A percentile compares a stretch with the other conserved stretches of the same genome.
Conservation (phyloP, 2,888 invertebrate species). For the Dasysyrphus tricinctus region DNA sequence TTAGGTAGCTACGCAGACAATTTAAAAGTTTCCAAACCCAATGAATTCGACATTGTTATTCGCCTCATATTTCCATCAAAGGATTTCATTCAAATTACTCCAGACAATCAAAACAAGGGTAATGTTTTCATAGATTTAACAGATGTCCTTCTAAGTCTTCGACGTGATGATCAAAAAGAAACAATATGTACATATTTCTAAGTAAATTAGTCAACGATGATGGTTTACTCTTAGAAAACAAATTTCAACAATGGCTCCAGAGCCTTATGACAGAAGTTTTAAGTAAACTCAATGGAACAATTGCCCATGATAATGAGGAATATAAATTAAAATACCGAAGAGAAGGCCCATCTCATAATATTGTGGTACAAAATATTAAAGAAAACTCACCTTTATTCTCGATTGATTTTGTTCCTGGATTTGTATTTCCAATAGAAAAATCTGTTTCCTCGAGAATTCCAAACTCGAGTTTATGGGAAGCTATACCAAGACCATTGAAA, state of each 20-base stretch:
- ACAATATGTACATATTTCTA: slow-evolving; percentile 17
- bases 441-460: neutral
- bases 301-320: neutral
- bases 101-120: slow-evolving; percentile 33
- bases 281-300: neutral
- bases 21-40: slow-evolving; percentile 46
- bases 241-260: slow-evolving; percentile 41
- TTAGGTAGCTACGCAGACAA: slow-evolving; percentile 62
- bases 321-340: slow-evolving; percentile 17
- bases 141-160: neutral
- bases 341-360: slow-evolving; percentile 46
- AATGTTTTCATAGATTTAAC: slow-evolving; percentile 44
- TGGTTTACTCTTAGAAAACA: slow-evolving; percentile 30
- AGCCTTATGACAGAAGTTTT: slow-evolving; percentile 9
- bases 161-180: neutral
- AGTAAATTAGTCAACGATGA: neutral
- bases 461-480: slow-evolving; percentile 20
- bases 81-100: neutral
- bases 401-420: slow-evolving; percentile 52
- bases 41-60: slow-evolving; percentile 58
- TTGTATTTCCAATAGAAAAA: slow-evolving; percentile 17
- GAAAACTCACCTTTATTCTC: slow-evolving; percentile 13
- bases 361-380: slow-evolving; percentile 10
- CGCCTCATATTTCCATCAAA: slow-evolving; percentile 14
- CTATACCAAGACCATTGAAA: slow-evolving; percentile 45